These are phyloP conservation scores for Bembecia ichneumoniformis DNA, from an alignment of 2,888 invertebrate genomes.

Conservation along the genomic window DNA sequence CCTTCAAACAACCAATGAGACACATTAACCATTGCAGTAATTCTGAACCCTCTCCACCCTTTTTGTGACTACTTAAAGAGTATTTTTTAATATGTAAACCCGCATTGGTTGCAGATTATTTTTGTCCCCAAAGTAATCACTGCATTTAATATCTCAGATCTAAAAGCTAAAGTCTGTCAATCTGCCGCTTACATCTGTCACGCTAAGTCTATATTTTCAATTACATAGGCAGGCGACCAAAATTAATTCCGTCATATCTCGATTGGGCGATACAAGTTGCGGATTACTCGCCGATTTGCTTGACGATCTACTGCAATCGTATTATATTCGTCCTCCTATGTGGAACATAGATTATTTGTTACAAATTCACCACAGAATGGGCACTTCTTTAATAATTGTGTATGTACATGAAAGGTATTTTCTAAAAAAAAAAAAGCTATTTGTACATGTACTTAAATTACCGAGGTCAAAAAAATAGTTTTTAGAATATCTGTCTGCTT, in stretches of 20 bases:
- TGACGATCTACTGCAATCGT: slow-evolving; percentile 40
- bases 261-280: slow-evolving; percentile 53
- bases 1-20: too few relatives aligned
- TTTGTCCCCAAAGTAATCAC: slow-evolving; percentile 3
- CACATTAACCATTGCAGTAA: too few relatives aligned
- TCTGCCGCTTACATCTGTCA: slow-evolving; percentile 35
- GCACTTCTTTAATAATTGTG: background rate
- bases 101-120: background rate
- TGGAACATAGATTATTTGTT: background rate
- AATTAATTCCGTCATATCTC: slow-evolving; percentile 62
- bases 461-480: too few relatives aligned
- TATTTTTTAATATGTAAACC: background rate
- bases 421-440: too few relatives aligned
- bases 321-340: slow-evolving; percentile 30
- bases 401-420: background rate
- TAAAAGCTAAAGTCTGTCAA: slow-evolving; percentile 18
- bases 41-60: too few relatives aligned
- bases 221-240: slow-evolving; percentile 48
- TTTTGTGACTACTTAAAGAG: too few relatives aligned
- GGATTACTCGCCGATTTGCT: slow-evolving; percentile 64
- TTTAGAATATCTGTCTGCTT: too few relatives aligned
- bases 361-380: slow-evolving; percentile 26
- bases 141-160: slow-evolving; percentile 13
- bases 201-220: slow-evolving; percentile 54
- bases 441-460: too few relatives aligned